Evolutionary conservation across 2,113 vertebrate genomes (phyloP), one percentile per base, ranked within the genome.

Genomic region (Jacana jacana): DNA sequence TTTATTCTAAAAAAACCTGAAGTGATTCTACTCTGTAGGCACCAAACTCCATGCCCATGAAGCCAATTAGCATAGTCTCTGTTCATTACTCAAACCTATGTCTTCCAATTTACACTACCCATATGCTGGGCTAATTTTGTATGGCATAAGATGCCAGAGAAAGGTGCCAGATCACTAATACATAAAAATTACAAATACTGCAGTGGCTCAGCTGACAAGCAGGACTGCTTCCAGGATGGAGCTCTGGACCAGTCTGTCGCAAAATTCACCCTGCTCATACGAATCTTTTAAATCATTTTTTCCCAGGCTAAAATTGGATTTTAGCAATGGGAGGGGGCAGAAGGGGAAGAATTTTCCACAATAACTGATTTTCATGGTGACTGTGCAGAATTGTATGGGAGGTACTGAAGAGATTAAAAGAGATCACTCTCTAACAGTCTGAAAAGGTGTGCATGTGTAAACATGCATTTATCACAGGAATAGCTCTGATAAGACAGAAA

Each of bases 91-190:
- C 89, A 95, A 81, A 95, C 75, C 83, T 85, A 7, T 93, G 95
- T 86, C 90, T 81, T 91, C 79, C 44, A 73, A 82, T 88, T 84
- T 79, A 95, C 81, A 76, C 86, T 81, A 51, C 61, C 94, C 91
- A 95, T 97, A 93, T 93, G 95, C 89, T 91, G 70, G 81, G 57
- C 89, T 97, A 91, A 96, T 89, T 93, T 68, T 84, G 65, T 55
- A 64, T 2, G 3, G 77, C 70, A 30, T 48, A 79, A 84, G 86
- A 93, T 75, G 83, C 88, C 92, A 93, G 46, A 93, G 80, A n/a
- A 86, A 96, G 86, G 83, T 75, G 92, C 95, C 95, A 97, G 93
- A 75, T 89, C 69, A 37, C 91, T 91, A 96, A 95, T 81, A 92
- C 61, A 84, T 75, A 91, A 92, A 95, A 93, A 95, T 93, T 81